Base-by-base conservation (phyloP, 2,888 invertebrate genomes). In the Pseudeuparius sepicola region DNA sequence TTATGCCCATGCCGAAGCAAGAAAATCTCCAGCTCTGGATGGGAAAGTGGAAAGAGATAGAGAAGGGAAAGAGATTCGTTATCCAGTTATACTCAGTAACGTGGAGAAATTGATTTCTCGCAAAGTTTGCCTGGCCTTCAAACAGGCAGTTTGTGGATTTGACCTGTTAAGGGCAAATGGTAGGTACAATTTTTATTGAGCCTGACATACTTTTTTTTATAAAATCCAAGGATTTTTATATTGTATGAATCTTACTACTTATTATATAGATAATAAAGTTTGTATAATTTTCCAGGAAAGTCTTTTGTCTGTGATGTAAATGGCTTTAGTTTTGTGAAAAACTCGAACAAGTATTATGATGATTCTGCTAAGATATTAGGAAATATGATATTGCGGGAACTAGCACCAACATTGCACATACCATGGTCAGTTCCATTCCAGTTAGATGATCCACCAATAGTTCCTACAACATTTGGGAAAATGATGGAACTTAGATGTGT, bases 291-390 rank as follows among this genome's bases (percentile, higher is more conserved):
- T 37, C 4, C 15, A 43, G 43, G 43, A 13, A 90, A 93, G 63
- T 97, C 97, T 0, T 98, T 89, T 61, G 98, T 99, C 0, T 98
- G 98, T 66, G 98, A 99, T 68, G 98, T 99, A 3, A 99, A 99
- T 65, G 98, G 98, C 0, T 99, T 99, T 64, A 97, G 96, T 57
- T 99, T 99, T 64, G 98, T 99, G 14, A 99, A 99, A 63, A 98
- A 96, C 61, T 97, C 97, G 0, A 90, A 90, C 61, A 99, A 99
- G 59, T 99, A 99, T 66, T 99, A 99, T 59, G 98, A 99, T 63
- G 98, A 99, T 57, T 97, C 96, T 63, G 96, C 97, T 13, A 93
- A 96, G 66, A 97, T 99, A 41, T 68, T 94, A 47, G 94, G 94
- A 10, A 97, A 98, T 59, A 96, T 96, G 90, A 93, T 98, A 41